Evolutionary conservation across 1,140 invertebrate genomes (phyloP), one percentile per base, ranked within the genome.

Genomic region (Heliothis virescens): DNA sequence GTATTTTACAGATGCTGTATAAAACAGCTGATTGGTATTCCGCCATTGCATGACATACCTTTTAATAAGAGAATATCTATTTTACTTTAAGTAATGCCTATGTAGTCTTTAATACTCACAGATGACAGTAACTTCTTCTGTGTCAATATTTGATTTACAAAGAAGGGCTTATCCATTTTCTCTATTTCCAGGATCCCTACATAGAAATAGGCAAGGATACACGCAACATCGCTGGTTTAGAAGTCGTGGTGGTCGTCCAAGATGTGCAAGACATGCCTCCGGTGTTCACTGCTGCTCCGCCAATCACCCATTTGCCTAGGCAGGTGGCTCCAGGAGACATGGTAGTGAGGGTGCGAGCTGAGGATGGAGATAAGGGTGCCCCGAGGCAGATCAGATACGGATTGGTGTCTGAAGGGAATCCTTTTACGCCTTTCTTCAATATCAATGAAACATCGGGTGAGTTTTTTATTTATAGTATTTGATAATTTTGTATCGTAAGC

Each of bases 261-360:
- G 98, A 98, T 89, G 96, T 98, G 0, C 98, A 98, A 89, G 98
- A 98, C 86, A 97, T 97, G 69, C 97, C 98, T 2, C 98, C 98
- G 1, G 96, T 98, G 60, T 98, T 98, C 90, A 97, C 97, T 1
- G 88, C 97, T 63, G 97, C 97, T 13, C 97, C 98, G 1, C 97
- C 97, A 12, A 96, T 98, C 53, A 98, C 98, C 0, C 96, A 96
- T 86, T 90, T 98, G 59, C 96, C 95, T 21, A 91, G 96, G 1
- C 96, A 96, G 55, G 94, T 97, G 55, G 95, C 95, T n/a, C 96
- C 96, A 7, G 96, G 96, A 16, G 96, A 97, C 89, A 94, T 96
- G 85, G 95, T 96, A 21, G 94, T 98, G 15, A 96, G 96, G 92
- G 97, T 99, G 1, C 96, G 96, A 81, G 98, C 98, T n/a, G 97